phyloP scores from a whole-genome alignment of 2,113 vertebrate genomes.

The Ammodytes marinus region DNA sequence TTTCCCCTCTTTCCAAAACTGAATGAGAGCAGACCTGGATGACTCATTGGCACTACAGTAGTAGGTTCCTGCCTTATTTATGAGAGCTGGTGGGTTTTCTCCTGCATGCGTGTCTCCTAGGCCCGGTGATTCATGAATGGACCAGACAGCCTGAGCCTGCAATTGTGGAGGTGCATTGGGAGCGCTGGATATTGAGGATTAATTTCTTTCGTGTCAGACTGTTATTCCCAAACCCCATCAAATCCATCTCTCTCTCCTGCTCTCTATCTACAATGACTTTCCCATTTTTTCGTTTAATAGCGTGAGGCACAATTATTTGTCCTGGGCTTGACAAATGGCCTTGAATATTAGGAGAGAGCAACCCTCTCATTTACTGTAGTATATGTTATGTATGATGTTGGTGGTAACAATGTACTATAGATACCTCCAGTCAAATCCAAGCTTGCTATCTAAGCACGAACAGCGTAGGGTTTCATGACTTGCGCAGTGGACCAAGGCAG shows the following conservation, averaged over 20 bases:
- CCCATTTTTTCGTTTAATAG: conserved; percentile 80
- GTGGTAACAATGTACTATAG: conserved; percentile 58
- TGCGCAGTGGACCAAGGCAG: conserved; percentile 26
- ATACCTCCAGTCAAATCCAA: conserved; percentile 40
- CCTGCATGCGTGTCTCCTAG: conserved; percentile 74
- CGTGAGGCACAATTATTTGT: conserved; percentile 78
- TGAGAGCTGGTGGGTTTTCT: conserved; percentile 80
- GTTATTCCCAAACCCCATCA: conserved; percentile 80
- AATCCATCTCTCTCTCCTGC: conserved; percentile 75
- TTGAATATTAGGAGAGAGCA: conserved; percentile 61
- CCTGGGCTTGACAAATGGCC: conserved; percentile 70
- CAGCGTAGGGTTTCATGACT: conserved; percentile 51
- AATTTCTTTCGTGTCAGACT: conserved; percentile 79
- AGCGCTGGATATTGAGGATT: conserved; percentile 82
- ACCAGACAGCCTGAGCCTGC: conserved; percentile 78
- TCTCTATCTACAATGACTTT: conserved; percentile 70
- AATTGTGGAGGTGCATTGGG: conserved; percentile 81
- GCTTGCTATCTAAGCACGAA: conserved; percentile 53
- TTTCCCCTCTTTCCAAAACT: conserved; percentile 62
- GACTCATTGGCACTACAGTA: conserved; percentile 80
- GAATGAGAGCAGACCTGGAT: conserved; percentile 74
- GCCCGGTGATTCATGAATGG: conserved; percentile 86
- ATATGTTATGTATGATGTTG: conserved; percentile 51
- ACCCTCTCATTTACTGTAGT: conserved; percentile 63
- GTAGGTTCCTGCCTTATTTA: conserved; percentile 85